Evolutionary conservation across 2,888 invertebrate genomes (phyloP), one percentile per base, ranked within the genome.

Genomic region (Lumbricus terrestris): DNA sequence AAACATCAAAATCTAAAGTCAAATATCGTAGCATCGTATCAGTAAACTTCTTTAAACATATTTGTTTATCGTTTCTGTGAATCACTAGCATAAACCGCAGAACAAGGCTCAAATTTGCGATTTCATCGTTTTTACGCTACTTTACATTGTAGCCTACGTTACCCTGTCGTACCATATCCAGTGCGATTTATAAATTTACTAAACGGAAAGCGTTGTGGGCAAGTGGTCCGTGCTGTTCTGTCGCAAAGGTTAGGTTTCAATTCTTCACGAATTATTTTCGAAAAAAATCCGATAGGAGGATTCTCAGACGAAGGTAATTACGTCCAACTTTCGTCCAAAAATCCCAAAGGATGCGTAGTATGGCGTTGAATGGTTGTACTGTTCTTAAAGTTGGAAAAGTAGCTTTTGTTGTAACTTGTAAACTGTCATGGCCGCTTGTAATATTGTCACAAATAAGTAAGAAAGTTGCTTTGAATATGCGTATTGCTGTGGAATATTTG

Each of bases 231-330:
- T n/a, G 69, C 69, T 69, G 69, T 69, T 69, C 69, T 69, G 69
- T 69, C 69, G n/a, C 69, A 69, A 69, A 69, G 69, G 69, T 69
- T 69, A 69, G 69, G 69, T 69, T 69, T 69, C 69, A 69, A 69
- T 69, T 69, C 69, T 69, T n/a, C 69, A 69, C 69, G 69, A n/a
- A 69, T 69, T 69, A 69, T n/a, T 69, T 69, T 69, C 69, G 69
- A 69, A 69, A 69, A 47, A 69, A 5, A 6, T 69, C 69, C n/a
- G 69, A 69, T 69, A 69, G 69, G 69, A 69, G 69, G 11, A 69
- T 8, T 69, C n/a, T 69, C 29, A 69, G 29, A 69, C 69, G n/a
- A 0, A 69, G 69, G 69, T 69, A 69, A 69, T 69, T 69, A n/a
- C 69, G n/a, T 69, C 69, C 69, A 3, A 16, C 29, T 69, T 69